Conservation (phyloP, 2,797 vertebrate genomes). For the Dicrostonyx torquatus region DNA sequence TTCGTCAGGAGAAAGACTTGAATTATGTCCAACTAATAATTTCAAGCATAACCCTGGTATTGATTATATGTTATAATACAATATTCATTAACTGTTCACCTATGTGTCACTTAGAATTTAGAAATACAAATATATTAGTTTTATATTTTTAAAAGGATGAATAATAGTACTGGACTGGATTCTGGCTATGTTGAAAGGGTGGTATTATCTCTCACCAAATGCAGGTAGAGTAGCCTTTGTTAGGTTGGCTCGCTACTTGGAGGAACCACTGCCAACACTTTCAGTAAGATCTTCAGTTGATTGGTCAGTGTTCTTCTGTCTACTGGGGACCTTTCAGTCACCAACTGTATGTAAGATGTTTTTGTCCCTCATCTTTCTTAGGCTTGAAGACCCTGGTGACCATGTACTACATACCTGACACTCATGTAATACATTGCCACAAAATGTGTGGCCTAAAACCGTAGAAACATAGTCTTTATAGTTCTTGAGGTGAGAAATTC, state of each 20-base stretch:
- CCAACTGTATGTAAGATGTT: background rate
- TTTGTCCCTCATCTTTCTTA: background rate
- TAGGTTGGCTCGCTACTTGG: background rate
- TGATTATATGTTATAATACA: conserved; percentile 17
- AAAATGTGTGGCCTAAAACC: background rate
- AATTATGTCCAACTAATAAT: conserved; percentile 45
- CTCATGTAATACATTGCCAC: background rate
- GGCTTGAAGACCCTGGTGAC: background rate
- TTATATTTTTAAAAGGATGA: background rate
- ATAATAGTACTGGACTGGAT: background rate
- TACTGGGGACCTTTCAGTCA: background rate
- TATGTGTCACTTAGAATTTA: background rate
- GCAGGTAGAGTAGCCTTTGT: background rate
- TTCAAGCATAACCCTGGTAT: conserved; percentile 24
- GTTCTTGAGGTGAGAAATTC: background rate
- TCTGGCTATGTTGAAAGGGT: background rate
- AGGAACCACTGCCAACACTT: background rate
- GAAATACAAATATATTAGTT: conserved; percentile 42
- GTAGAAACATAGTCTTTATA: background rate
- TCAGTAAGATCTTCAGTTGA: background rate
- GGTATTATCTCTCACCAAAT: background rate
- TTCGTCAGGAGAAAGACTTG: conserved; percentile 26
- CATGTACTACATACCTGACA: background rate
- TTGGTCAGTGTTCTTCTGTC: background rate
- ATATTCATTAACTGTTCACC: conserved; percentile 12